phyloP scores from a whole-genome alignment of 2,797 vertebrate genomes.

The Oryzias dopingdopingensis region DNA sequence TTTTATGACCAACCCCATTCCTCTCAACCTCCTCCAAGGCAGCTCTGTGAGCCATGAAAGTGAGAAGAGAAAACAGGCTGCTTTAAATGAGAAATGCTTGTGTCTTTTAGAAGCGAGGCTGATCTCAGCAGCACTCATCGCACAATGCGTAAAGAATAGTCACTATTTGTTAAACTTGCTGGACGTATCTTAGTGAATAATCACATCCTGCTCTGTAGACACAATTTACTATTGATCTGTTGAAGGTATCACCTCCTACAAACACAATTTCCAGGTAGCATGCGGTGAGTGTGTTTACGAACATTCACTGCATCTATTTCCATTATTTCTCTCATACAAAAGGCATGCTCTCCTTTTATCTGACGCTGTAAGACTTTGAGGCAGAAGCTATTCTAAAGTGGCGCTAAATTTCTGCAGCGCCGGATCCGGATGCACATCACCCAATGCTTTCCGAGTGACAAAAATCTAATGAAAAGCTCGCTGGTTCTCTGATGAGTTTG shows the following conservation, averaged over 20 bases:
- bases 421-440: conserved; percentile 46
- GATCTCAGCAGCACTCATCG: conserved; percentile 60
- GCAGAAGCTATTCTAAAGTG: conserved; percentile 23
- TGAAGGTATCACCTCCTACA: conserved; percentile 32
- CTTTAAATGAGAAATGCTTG: conserved; percentile 65
- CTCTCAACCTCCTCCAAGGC: conserved; percentile 36
- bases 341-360: conserved; percentile 18
- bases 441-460: conserved; percentile 48
- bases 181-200: conserved; percentile 55
- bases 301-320: conserved; percentile 3
- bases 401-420: conserved; percentile 38
- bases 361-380: conserved; percentile 28
- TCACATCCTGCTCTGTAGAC: conserved; percentile 39
- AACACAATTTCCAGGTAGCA: conserved; percentile 30
- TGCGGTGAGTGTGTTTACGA: conserved; percentile 13
- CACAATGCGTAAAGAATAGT: conserved; percentile 57
- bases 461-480: conserved; percentile 45
- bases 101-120: conserved; percentile 47
- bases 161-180: conserved; percentile 55
- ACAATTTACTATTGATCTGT: conserved; percentile 48
- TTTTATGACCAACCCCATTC: conserved; percentile 7
- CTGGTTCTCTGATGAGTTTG: conserved; percentile 18
- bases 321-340: conserved; percentile 24
- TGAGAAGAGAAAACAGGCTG: conserved; percentile 57
- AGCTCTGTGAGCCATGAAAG: conserved; percentile 67